Percentiles rank a stretch among this genome's conserved stretches.
Conservation (phyloP, 2,888 invertebrate genomes). For the Strigamia transsilvanica region DNA sequence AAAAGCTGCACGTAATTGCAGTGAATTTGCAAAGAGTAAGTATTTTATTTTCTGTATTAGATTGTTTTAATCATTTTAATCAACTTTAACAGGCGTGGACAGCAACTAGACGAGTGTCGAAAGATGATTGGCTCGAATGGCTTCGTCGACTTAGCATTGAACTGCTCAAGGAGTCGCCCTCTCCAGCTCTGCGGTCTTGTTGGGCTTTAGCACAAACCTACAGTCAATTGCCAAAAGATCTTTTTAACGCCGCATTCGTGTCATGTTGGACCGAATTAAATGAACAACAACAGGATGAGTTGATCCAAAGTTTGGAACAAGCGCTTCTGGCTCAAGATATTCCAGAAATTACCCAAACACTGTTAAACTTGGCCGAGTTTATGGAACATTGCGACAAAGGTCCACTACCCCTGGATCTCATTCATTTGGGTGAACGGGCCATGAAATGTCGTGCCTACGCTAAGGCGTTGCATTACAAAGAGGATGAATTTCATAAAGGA, state of each 20-base stretch:
- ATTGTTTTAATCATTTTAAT: not conserved
- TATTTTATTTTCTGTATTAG: not conserved
- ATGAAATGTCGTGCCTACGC: constrained; percentile 90
- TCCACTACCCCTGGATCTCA: constrained; percentile 86
- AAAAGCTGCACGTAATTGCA: constrained; percentile 81
- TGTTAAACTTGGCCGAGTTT: constrained; percentile 96
- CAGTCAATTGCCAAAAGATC: constrained; percentile 90
- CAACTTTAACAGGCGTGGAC: constrained; percentile 74
- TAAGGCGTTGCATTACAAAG: constrained; percentile 86
- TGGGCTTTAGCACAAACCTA: constrained; percentile 92
- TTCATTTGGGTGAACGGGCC: constrained; percentile 88
- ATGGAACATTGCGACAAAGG: constrained; percentile 99
- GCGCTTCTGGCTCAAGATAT: constrained; percentile 92
- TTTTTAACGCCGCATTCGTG: constrained; percentile 98
- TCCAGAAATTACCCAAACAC: constrained; percentile 94
- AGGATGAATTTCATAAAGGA: constrained; percentile 89
- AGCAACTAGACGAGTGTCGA: constrained; percentile 89
- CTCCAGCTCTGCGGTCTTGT: constrained; percentile 92
- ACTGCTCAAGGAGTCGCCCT: constrained; percentile 92
- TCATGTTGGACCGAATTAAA: constrained; percentile 98
- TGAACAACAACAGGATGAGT: constrained; percentile 79
- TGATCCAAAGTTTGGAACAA: constrained; percentile 85
- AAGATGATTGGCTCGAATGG: constrained; percentile 99
- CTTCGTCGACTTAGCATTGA: constrained; percentile 89
- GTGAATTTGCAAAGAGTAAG: constrained; percentile 77